Conservation (phyloP, 2,113 vertebrate species). For the Jacana jacana region DNA sequence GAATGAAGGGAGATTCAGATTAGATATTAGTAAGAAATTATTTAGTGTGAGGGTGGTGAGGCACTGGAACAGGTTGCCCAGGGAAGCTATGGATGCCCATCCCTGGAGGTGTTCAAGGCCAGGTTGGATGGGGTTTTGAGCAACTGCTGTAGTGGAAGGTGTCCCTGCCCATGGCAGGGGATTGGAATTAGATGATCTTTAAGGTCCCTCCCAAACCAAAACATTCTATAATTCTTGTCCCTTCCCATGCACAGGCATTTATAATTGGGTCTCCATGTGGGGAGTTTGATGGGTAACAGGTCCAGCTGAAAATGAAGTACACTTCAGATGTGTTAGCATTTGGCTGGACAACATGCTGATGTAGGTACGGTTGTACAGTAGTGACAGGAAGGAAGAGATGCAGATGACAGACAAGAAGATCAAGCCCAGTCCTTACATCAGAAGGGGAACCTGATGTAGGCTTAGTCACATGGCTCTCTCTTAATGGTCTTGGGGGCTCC, state of each 20-base stretch:
- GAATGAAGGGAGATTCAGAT: neutral
- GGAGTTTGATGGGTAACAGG: neutral
- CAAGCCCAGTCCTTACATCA: neutral
- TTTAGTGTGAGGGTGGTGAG: neutral
- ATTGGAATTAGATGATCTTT: neutral
- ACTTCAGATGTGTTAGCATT: neutral
- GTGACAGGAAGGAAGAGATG: neutral
- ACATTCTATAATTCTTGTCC: neutral
- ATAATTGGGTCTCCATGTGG: neutral
- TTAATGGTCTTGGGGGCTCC: neutral
- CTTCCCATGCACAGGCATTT: neutral
- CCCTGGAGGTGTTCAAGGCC: neutral
- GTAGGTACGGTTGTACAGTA: neutral
- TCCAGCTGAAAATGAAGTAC: neutral
- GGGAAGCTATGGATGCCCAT: neutral
- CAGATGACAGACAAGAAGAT: neutral
- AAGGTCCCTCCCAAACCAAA: neutral
- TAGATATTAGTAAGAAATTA: neutral
- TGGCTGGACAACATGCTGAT: neutral
- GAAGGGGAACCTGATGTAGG: neutral
- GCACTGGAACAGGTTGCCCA: neutral
- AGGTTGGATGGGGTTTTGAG: neutral
- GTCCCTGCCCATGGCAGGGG: neutral
- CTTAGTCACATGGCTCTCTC: neutral
- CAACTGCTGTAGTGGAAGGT: neutral